Percentiles rank a stretch among this genome's conserved stretches.
Evolutionary conservation across 1,140 invertebrate species (phyloP).

Genomic region (Berghia stephanieae): DNA sequence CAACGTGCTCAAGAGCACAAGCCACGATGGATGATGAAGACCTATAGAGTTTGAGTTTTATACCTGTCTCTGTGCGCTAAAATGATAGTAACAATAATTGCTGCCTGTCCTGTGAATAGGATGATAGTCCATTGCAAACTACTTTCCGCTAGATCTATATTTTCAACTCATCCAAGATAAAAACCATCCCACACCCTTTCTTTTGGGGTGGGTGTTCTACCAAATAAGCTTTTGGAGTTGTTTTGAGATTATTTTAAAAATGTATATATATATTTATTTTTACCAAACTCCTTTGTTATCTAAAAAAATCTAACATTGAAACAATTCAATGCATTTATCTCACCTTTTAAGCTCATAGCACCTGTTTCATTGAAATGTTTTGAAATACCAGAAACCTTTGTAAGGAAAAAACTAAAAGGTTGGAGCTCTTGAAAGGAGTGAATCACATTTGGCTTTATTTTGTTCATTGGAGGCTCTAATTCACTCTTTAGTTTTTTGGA

Average conservation of each 20-base stretch:
- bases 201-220: too few relatives aligned
- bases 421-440: constrained; percentile 74
- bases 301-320: constrained; percentile 73
- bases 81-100: too few relatives aligned
- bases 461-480: too few relatives aligned
- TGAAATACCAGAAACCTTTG: constrained; percentile 69
- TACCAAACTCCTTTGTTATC: neutral
- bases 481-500: neutral
- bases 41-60: too few relatives aligned
- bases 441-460: constrained; percentile 65
- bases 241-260: neutral
- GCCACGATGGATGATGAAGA: too few relatives aligned
- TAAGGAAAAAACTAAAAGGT: constrained; percentile 84
- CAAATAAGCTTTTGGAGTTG: neutral
- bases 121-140: too few relatives aligned
- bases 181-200: too few relatives aligned
- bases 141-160: too few relatives aligned
- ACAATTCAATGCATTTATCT: constrained; percentile 32
- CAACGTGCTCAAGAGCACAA: too few relatives aligned
- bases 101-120: too few relatives aligned
- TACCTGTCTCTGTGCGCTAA: too few relatives aligned
- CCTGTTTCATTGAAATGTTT: constrained; percentile 52
- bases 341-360: constrained; percentile 60
- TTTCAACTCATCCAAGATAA: too few relatives aligned
- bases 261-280: neutral